These are phyloP conservation scores for Norana najaformis DNA, from an alignment of 2,888 invertebrate species.

Conservation along the genomic window DNA sequence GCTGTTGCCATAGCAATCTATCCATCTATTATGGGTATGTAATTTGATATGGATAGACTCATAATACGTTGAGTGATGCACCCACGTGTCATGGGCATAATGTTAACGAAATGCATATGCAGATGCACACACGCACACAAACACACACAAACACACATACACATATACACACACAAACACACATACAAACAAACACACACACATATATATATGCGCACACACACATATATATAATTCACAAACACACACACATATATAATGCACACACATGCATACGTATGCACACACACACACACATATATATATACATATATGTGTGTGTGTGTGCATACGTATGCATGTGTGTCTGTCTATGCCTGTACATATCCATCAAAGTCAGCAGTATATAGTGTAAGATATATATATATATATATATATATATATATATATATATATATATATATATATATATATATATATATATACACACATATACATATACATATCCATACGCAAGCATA, in stretches of 20 bases:
- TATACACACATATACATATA: not conserved
- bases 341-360: too few relatives aligned
- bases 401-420: conserved; percentile 30
- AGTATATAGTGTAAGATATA: conserved; percentile 7
- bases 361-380: too few relatives aligned
- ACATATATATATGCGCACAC: too few relatives aligned
- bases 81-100: too few relatives aligned
- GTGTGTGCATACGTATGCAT: too few relatives aligned
- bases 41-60: too few relatives aligned
- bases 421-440: conserved; percentile 30
- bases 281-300: not conserved
- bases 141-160: not conserved
- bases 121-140: not conserved
- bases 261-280: not conserved
- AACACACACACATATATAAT: not conserved
- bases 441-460: conserved; percentile 30
- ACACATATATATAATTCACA: too few relatives aligned
- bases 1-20: too few relatives aligned
- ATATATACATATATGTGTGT: conserved; percentile 25
- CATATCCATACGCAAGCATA: not conserved
- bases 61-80: too few relatives aligned
- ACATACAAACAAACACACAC: not conserved
- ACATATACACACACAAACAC: not conserved
- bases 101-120: too few relatives aligned
- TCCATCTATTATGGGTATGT: too few relatives aligned